Base-by-base conservation (phyloP, 2,888 invertebrate genomes). In the Trypoxylon attenuatum region DNA sequence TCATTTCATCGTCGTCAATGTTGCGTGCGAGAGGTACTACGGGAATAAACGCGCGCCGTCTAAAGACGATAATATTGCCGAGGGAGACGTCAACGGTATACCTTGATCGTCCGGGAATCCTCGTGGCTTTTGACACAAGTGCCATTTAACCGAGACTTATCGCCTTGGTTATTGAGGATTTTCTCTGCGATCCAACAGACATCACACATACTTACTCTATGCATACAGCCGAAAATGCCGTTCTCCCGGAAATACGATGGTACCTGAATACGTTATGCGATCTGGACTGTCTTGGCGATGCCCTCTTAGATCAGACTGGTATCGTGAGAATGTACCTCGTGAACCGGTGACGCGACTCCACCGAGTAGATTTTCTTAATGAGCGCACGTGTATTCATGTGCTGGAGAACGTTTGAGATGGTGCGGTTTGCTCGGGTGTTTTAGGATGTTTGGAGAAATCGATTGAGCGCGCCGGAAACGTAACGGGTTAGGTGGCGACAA, bases 1-100 rank as follows among this genome's bases (percentile, higher is more conserved):
- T 62, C 74, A 58, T 64, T 64, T 74, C 63, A 66, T 75, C 75
- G 58, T 62, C 71, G 59, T 64, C 64, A 53, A 71, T 60, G 71
- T 66, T 65, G 68, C 73, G 73, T 76, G 76, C 59, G 58, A 21
- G 47, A 41, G 43, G 29, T 39, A 50, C 56, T n/a, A 49, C 56
- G 60, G 66, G 71, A 60, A 49, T 60, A 63, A 59, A 66, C 62
- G 61, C 54, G 51, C 23, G 51, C 57, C 52, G 43, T n/a, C n/a
- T n/a, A n/a, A n/a, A n/a, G n/a, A n/a, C n/a, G n/a, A n/a, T n/a
- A n/a, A n/a, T n/a, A n/a, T n/a, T n/a, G n/a, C n/a, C n/a, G n/a
- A n/a, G n/a, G n/a, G n/a, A n/a, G n/a, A n/a, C n/a, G n/a, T n/a
- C n/a, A n/a, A n/a, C n/a, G n/a, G n/a, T n/a, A n/a, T 18, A 23